These are phyloP conservation scores for Pampus argenteus DNA, from an alignment of 2,797 vertebrate genomes.

Conservation along the genomic window DNA sequence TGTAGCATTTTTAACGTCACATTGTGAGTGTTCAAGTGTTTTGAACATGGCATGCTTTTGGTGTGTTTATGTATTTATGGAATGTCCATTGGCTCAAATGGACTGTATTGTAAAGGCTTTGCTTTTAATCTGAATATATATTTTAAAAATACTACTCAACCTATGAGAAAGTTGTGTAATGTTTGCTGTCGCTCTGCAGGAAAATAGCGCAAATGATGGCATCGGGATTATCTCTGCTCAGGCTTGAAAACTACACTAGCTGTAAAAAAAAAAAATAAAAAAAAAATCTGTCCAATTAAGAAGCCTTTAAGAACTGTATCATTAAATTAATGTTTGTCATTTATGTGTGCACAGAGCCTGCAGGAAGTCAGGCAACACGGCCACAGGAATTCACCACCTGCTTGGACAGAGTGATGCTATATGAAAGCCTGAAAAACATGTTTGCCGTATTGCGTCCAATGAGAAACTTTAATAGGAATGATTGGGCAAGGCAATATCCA, in stretches of 20 bases:
- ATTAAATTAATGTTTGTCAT: background rate
- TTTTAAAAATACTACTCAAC: too few relatives aligned
- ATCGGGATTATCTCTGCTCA: too few relatives aligned
- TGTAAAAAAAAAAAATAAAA: background rate
- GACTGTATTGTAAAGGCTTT: conserved; percentile 7
- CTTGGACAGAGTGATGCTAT: background rate
- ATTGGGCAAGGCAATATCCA: background rate
- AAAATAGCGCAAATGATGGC: background rate
- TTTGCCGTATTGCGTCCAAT: too few relatives aligned
- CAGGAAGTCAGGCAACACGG: background rate
- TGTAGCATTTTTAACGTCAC: background rate
- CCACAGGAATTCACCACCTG: background rate
- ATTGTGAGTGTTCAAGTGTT: background rate
- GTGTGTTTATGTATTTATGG: conserved; percentile 1
- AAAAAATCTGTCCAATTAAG: background rate
- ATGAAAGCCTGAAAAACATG: background rate
- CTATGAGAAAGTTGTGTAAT: background rate
- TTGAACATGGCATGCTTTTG: background rate
- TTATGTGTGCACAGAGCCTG: background rate
- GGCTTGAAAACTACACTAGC: too few relatives aligned
- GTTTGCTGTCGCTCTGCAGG: background rate
- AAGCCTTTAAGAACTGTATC: background rate
- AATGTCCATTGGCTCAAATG: background rate
- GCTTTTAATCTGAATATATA: background rate
- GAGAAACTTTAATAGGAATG: background rate